Percentiles rank a stretch among this genome's conserved stretches.
Evolutionary conservation across 2,888 invertebrate genomes (phyloP).

Genomic region (Thera britannica): DNA sequence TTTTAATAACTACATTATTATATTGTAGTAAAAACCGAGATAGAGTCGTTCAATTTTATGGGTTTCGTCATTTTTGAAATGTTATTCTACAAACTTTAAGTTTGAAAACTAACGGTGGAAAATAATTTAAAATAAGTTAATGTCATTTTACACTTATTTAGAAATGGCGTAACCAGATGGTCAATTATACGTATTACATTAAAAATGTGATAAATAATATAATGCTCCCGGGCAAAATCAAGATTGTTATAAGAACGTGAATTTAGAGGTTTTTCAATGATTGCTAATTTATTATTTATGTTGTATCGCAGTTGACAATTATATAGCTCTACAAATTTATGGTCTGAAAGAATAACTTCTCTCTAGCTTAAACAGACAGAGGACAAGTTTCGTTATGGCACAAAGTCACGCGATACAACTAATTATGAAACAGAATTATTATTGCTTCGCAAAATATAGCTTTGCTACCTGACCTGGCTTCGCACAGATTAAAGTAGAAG

Average conservation of each 20-base stretch:
- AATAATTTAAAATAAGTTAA: slow-evolving; percentile 2
- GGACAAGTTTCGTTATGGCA: slow-evolving; percentile 74
- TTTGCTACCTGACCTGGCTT: background rate
- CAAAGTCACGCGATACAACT: slow-evolving; percentile 73
- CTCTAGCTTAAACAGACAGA: slow-evolving; percentile 61
- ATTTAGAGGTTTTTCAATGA: slow-evolving; percentile 16
- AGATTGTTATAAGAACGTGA: slow-evolving; percentile 12
- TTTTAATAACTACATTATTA: slow-evolving; percentile 32
- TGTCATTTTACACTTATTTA: background rate
- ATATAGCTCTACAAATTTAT: slow-evolving; percentile 37
- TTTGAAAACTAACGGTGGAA: slow-evolving; percentile 11
- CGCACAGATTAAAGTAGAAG: background rate
- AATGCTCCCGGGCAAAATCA: slow-evolving; percentile 24
- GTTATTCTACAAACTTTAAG: slow-evolving; percentile 22
- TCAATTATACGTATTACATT: background rate
- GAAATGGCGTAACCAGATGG: background rate
- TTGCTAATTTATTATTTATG: slow-evolving; percentile 22
- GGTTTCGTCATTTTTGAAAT: slow-evolving; percentile 20
- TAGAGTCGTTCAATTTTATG: slow-evolving; percentile 23
- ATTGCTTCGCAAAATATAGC: slow-evolving; percentile 47
- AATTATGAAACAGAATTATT: slow-evolving; percentile 76
- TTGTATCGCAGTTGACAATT: slow-evolving; percentile 22
- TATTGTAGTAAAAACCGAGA: slow-evolving; percentile 20
- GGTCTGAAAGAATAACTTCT: slow-evolving; percentile 35
- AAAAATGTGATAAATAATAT: slow-evolving; percentile 17